Conservation (phyloP, 2,797 vertebrate species). For the Borostomias antarcticus region DNA sequence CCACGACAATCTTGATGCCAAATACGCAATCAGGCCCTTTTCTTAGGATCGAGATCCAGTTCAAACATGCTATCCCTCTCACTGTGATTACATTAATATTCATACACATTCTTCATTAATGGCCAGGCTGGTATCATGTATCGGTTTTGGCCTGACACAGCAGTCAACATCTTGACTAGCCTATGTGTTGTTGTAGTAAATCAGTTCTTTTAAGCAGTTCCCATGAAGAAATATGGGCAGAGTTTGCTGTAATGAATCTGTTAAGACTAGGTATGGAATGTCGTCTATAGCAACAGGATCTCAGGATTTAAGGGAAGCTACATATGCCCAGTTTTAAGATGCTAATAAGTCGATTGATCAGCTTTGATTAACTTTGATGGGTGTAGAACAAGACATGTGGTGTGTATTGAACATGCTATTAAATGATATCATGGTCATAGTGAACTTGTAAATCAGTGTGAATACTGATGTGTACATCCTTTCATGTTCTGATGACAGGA, state of each 20-base stretch:
- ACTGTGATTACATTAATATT: conserved; percentile 73
- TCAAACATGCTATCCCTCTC: conserved; percentile 57
- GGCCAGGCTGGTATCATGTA: conserved; percentile 41
- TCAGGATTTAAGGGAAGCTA: not conserved
- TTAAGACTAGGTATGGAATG: conserved; percentile 8
- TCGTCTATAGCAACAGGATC: conserved; percentile 23
- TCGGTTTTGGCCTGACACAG: conserved; percentile 45
- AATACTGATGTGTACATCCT: conserved; percentile 7
- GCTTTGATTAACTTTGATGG: conserved; percentile 13
- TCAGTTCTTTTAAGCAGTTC: conserved; percentile 15
- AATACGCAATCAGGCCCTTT: conserved; percentile 54
- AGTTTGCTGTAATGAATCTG: conserved; percentile 37
- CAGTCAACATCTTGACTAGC: conserved; percentile 50
- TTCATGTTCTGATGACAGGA: not conserved
- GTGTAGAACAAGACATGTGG: not conserved
- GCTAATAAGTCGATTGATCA: conserved; percentile 28
- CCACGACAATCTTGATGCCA: conserved; percentile 32
- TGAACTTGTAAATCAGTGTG: conserved; percentile 16
- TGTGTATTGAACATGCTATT: conserved; percentile 5
- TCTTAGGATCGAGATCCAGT: conserved; percentile 26
- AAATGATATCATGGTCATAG: conserved; percentile 5
- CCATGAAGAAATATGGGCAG: conserved; percentile 26
- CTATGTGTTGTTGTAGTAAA: conserved; percentile 37
- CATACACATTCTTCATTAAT: conserved; percentile 70
- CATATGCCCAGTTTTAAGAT: not conserved